Conservation (phyloP, 2,113 vertebrate genomes). For the Dipodomys ordii region DNA sequence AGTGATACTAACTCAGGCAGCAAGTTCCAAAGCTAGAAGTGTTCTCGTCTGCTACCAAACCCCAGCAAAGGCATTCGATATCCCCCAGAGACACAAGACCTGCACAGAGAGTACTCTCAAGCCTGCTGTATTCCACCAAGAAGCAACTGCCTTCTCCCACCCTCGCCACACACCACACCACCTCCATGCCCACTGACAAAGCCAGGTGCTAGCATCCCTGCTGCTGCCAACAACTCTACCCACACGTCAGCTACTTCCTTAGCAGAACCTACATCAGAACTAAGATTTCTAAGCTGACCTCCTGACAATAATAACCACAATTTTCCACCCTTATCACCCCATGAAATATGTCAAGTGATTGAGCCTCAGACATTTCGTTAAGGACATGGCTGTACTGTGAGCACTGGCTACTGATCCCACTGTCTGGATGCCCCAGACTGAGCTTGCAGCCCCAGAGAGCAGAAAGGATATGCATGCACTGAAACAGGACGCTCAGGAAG, state of each 20-base stretch:
- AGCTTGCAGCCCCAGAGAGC: neutral
- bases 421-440: neutral
- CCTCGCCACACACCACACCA: neutral
- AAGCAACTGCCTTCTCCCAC: neutral
- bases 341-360: neutral
- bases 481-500: conserved; percentile 97
- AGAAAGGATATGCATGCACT: conserved; percentile 99
- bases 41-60: neutral
- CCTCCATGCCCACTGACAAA: too few species aligned
- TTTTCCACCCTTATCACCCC: neutral
- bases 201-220: neutral
- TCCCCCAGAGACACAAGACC: neutral
- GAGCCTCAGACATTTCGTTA: neutral
- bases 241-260: neutral
- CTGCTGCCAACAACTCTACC: neutral
- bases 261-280: neutral
- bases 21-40: neutral
- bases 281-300: neutral
- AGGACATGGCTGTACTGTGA: neutral
- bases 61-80: neutral
- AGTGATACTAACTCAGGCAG: neutral
- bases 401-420: neutral
- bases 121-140: neutral
- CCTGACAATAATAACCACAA: conserved; percentile 17
- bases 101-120: neutral